These are phyloP conservation scores for Tetramorium simillimum DNA, from an alignment of 1,140 invertebrate genomes.

Conservation along the genomic window DNA sequence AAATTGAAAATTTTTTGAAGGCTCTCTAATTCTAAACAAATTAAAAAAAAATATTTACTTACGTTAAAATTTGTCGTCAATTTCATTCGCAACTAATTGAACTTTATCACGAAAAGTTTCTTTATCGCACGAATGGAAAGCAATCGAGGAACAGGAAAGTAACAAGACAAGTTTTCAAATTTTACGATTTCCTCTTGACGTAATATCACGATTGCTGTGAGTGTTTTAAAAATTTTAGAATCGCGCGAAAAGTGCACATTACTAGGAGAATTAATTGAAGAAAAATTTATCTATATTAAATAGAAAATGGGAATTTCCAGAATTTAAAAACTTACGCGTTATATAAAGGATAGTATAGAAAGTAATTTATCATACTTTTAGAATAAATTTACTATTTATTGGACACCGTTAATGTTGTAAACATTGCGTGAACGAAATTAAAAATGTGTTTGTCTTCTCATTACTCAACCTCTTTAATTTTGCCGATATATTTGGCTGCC, in stretches of 20 bases:
- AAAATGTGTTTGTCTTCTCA: background rate
- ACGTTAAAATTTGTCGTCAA: background rate
- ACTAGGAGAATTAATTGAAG: background rate
- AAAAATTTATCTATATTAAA: background rate
- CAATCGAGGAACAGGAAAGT: conserved; percentile 39
- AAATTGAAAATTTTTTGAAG: background rate
- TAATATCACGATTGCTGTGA: background rate
- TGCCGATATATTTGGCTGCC: conserved; percentile 25
- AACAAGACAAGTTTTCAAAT: conserved; percentile 26
- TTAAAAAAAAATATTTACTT: background rate
- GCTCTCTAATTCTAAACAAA: background rate
- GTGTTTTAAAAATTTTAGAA: conserved; percentile 12
- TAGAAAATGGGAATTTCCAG: background rate
- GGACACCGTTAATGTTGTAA: background rate
- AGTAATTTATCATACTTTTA: background rate
- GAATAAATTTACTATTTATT: background rate
- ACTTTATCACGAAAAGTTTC: conserved; percentile 8
- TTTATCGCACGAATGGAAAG: conserved; percentile 14
- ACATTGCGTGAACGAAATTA: background rate
- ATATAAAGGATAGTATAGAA: background rate
- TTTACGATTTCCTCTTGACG: conserved; percentile 51
- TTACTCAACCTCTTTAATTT: conserved; percentile 52
- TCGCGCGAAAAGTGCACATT: background rate
- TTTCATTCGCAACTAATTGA: background rate
- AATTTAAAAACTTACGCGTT: background rate